Conservation (phyloP, 53 echinoderm and acorn worm species). For the Holothuria leucospilota region DNA sequence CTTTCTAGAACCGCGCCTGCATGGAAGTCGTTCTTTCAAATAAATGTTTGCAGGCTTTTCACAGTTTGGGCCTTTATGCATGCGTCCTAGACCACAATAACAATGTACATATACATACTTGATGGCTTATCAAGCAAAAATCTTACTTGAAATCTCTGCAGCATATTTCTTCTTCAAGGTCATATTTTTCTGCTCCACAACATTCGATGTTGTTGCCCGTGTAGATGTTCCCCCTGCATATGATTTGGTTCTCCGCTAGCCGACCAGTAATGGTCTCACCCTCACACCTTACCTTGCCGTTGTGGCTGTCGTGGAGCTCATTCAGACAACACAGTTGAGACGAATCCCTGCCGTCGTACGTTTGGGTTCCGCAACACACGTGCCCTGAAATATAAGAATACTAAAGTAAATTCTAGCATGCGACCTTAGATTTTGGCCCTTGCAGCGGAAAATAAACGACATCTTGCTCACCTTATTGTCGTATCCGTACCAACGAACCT, state of each 20-base stretch:
- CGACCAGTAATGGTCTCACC: constrained; percentile 14
- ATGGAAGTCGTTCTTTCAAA: no score
- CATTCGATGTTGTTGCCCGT: neutral
- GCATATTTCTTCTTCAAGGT: neutral
- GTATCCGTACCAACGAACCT: no score
- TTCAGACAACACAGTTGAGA: constrained; percentile 67
- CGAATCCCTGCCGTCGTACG: constrained; percentile 39
- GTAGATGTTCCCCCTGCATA: constrained; percentile 1
- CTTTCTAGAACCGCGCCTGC: no score
- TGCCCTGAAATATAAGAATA: constrained; percentile 1
- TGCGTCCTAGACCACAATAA: no score
- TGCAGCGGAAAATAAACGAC: no score
- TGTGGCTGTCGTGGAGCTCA: constrained; percentile 10
- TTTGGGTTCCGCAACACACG: constrained; percentile 65
- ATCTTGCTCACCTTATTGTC: no score
- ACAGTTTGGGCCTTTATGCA: no score
- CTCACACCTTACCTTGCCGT: neutral
- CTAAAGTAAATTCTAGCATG: neutral
- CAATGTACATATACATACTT: no score
- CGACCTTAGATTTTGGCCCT: no score
- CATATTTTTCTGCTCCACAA: neutral
- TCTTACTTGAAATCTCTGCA: constrained; percentile 27
- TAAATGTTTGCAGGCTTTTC: no score
- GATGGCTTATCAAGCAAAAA: no score
- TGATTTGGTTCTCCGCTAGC: neutral